Base-by-base conservation (phyloP, 2,888 invertebrate species). In the Spodoptera picta region DNA sequence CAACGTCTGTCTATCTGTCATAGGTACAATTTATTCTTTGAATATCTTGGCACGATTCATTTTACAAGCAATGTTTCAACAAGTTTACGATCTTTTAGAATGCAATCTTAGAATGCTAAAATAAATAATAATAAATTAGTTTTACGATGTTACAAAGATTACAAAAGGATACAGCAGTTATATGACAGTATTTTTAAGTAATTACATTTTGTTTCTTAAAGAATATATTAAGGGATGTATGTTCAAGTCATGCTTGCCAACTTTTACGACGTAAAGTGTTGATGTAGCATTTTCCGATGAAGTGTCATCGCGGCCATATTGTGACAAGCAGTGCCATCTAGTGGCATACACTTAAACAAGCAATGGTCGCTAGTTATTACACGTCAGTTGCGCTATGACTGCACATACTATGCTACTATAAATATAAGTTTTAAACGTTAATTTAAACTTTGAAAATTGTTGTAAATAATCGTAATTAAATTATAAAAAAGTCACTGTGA, bases 131-230 rank as follows among this genome's bases (percentile, higher is more conserved):
- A 66, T 60, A 55, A 64, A 61, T 67, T 69, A 60, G 41, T 65
- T 69, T 65, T 67, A 73, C 52, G 51, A 59, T 59, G 60, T 66
- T 67, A 67, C 68, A 75, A 72, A 71, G 47, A 59, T 64, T 65
- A 61, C 53, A 67, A 73, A 75, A 69, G 59, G 47, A 72, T 74
- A 71, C 73, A 79, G 74, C 75, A 79, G 68, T 67, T 66, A 77
- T 82, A 82, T 83, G 81, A 86, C 85, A 84, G 79, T 86, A 83
- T 80, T 82, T 77, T 75, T 76, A 83, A 83, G 81, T 60, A 69
- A 55, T 45, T 65, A 72, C 65, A 46, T 61, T 67, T 75, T 58
- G 52, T 73, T 36, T 69, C 60, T 56, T 57, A 60, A 70, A 48
- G 36, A 50, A 50, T 60, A 58, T 66, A 55, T 60, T 68, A 60